Conservation (phyloP, 2,888 invertebrate genomes). For the Apamea crenata region DNA sequence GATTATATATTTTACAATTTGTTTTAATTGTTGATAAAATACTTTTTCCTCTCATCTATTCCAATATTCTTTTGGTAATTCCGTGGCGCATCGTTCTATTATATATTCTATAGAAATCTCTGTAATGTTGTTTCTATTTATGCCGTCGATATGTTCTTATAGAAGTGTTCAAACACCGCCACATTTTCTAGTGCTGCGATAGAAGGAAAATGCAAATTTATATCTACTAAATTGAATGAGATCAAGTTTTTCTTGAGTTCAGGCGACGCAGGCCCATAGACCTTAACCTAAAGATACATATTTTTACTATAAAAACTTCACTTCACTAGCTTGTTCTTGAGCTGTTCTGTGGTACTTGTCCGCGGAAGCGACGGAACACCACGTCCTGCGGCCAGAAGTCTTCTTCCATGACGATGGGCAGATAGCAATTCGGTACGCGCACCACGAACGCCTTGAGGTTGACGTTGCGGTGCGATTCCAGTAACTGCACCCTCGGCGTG, state of each 20-base stretch:
- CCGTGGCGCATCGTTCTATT: slow-evolving; percentile 5
- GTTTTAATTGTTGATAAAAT: slow-evolving; percentile 16
- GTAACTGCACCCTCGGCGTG: too few relatives aligned
- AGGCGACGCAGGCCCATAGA: too few relatives aligned
- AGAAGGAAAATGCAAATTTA: slow-evolving; percentile 8
- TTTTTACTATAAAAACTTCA: too few relatives aligned
- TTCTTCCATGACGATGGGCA: too few relatives aligned
- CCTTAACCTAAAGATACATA: too few relatives aligned
- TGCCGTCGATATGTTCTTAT: not conserved
- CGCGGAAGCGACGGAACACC: too few relatives aligned
- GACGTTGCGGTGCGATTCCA: too few relatives aligned
- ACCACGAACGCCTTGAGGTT: too few relatives aligned
- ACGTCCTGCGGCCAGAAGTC: too few relatives aligned
- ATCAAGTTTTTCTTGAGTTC: slow-evolving; percentile 4
- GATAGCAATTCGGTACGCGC: too few relatives aligned
- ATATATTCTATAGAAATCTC: not conserved
- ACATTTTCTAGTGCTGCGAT: not conserved
- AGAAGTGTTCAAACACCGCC: slow-evolving; percentile 2
- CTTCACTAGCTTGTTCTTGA: too few relatives aligned
- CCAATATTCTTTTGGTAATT: slow-evolving; percentile 21
- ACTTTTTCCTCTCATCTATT: slow-evolving; percentile 21
- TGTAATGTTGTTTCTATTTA: slow-evolving; percentile 1
- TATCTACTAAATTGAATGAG: slow-evolving; percentile 6
- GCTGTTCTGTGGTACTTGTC: too few relatives aligned
- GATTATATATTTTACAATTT: slow-evolving; percentile 18